phyloP scores from a whole-genome alignment of 2,888 invertebrate species.

The Atrina japonica region DNA sequence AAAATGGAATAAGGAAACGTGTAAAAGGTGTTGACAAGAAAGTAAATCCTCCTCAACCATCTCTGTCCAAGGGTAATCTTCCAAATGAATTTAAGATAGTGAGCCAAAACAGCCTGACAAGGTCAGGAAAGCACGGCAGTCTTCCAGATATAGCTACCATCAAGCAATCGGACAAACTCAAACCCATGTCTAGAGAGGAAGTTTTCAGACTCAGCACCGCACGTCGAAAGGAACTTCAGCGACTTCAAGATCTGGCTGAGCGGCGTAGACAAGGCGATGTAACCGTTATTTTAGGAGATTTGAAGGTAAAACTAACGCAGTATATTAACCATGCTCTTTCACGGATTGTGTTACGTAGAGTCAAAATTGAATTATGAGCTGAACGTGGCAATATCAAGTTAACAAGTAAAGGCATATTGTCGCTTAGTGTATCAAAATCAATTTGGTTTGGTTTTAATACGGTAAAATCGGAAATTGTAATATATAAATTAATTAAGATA shows the following conservation, averaged over 20 bases:
- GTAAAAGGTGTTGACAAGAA: conserved; percentile 72
- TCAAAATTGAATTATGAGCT: too few species aligned
- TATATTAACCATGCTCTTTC: too few species aligned
- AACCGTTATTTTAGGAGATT: conserved; percentile 78
- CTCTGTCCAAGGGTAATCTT: conserved; percentile 78
- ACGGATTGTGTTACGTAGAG: too few species aligned
- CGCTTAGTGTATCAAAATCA: too few species aligned
- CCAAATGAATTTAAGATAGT: conserved; percentile 88
- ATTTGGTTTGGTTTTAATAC: too few species aligned
- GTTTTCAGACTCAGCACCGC: conserved; percentile 88
- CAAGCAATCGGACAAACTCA: conserved; percentile 87
- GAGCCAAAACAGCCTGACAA: conserved; percentile 59
- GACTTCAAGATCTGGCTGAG: conserved; percentile 87
- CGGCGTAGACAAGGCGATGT: conserved; percentile 78
- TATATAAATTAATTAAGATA: too few species aligned
- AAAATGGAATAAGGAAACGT: conserved; percentile 79
- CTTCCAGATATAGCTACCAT: conserved; percentile 90
- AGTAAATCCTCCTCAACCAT: conserved; percentile 47
- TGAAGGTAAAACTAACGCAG: conserved; percentile 78
- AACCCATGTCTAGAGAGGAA: conserved; percentile 95
- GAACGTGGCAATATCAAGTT: too few species aligned
- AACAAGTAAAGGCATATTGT: too few species aligned
- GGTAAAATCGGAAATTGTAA: too few species aligned
- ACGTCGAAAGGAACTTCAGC: conserved; percentile 92
- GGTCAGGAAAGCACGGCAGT: conserved; percentile 85